Evolutionary conservation across 2,888 invertebrate genomes (phyloP).

Genomic region (Neocrepidodera transversa): DNA sequence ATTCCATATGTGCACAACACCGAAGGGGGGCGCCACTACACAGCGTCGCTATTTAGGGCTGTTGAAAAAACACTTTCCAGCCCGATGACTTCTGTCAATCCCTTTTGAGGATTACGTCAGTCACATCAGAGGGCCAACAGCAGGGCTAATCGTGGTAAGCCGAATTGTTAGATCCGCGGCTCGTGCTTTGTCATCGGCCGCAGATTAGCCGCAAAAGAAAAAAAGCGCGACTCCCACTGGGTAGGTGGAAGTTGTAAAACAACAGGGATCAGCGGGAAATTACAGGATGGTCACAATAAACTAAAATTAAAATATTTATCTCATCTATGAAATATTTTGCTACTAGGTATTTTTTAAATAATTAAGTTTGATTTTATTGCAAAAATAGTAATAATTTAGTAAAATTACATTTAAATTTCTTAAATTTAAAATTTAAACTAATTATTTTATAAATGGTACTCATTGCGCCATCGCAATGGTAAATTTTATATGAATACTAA

Average conservation of each 20-base stretch:
- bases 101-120: slow-evolving; percentile 48
- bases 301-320: too few relatives aligned
- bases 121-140: slow-evolving; percentile 32
- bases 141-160: slow-evolving; percentile 45
- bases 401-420: too few relatives aligned
- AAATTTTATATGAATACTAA: too few relatives aligned
- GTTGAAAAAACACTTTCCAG: slow-evolving; percentile 45
- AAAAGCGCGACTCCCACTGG: slow-evolving; percentile 26
- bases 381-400: too few relatives aligned
- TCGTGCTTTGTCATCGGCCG: slow-evolving; percentile 48
- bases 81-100: slow-evolving; percentile 51
- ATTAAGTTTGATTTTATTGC: too few relatives aligned
- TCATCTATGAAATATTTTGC: too few relatives aligned
- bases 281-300: not conserved
- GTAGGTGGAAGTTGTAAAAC: slow-evolving; percentile 32
- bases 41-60: slow-evolving; percentile 29
- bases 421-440: too few relatives aligned
- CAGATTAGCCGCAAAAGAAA: slow-evolving; percentile 43
- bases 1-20: slow-evolving; percentile 18
- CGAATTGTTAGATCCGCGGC: slow-evolving; percentile 40
- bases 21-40: slow-evolving; percentile 25
- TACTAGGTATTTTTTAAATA: too few relatives aligned
- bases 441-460: too few relatives aligned
- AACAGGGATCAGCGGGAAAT: slow-evolving; percentile 26
- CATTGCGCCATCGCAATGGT: too few relatives aligned